Conservation (phyloP, 2,113 vertebrate genomes). For the Himantopus leucocephalus region DNA sequence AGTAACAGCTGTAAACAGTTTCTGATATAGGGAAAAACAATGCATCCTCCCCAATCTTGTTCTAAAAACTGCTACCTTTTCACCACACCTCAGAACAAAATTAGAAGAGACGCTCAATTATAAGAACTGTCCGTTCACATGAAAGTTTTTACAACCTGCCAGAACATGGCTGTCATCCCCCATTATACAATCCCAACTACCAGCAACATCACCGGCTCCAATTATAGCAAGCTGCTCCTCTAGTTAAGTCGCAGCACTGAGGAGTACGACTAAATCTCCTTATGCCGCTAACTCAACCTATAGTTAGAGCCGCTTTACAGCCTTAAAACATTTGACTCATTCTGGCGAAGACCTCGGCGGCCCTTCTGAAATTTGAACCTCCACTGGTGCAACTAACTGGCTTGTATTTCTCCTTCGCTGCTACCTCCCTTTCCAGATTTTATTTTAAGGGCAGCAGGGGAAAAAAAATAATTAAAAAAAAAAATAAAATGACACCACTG, state of each 20-base stretch:
- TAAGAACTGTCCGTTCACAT: rapidly evolving
- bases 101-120: rapidly evolving
- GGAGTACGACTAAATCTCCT: not conserved
- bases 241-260: rapidly evolving
- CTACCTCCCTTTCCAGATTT: not conserved
- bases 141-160: rapidly evolving
- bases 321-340: not conserved
- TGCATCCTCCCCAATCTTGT: not conserved
- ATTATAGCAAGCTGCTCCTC: not conserved
- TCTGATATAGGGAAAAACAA: not conserved
- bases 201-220: not conserved
- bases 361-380: not conserved
- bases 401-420: not conserved
- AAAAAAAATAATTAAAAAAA: not conserved
- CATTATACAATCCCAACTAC: not conserved
- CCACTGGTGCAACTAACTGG: not conserved
- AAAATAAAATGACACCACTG: not conserved
- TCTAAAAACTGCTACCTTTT: not conserved
- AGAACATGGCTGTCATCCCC: not conserved
- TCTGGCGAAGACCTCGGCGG: not conserved
- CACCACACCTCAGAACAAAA: too few relatives aligned
- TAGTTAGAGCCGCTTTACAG: not conserved
- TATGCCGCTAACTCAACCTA: not conserved
- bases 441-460: not conserved
- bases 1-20: not conserved